These are phyloP conservation scores for Campylomormyrus numenius DNA, from an alignment of 2,113 vertebrate species.

Conservation along the genomic window DNA sequence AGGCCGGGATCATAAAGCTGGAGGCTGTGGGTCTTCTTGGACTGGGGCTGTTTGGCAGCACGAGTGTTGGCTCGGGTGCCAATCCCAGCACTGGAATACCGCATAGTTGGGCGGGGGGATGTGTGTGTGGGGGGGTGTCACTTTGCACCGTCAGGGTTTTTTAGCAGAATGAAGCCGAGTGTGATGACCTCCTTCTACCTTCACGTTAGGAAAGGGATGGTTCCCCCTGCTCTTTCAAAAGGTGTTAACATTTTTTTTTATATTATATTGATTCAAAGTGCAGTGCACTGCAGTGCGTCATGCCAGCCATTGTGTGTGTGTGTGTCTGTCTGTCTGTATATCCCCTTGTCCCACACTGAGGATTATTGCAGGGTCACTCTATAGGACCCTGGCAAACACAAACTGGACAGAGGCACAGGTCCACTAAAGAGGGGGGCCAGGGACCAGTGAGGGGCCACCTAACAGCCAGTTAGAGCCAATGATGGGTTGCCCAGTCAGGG, in stretches of 20 bases:
- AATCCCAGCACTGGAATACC: background rate
- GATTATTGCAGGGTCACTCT: background rate
- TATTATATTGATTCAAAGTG: background rate
- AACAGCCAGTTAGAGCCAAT: background rate
- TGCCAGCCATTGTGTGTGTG: background rate
- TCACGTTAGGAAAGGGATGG: background rate
- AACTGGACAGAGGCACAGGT: background rate
- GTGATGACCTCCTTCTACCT: background rate
- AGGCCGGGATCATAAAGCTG: background rate
- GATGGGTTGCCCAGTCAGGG: background rate
- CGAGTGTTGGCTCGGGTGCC: background rate
- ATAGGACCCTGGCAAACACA: background rate
- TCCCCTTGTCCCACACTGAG: background rate
- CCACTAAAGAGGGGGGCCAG: background rate
- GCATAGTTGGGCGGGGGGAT: background rate
- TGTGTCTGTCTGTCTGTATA: background rate
- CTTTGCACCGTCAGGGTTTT: background rate
- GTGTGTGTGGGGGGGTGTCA: background rate
- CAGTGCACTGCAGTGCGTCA: background rate
- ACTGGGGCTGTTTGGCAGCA: background rate
- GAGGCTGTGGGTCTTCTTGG: background rate
- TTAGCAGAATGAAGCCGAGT: background rate
- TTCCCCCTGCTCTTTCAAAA: background rate
- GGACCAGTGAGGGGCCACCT: background rate
- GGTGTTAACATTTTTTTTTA: background rate